Evolutionary conservation across 2,113 vertebrate genomes (phyloP).

Genomic region (Monarcha castaneiventris): DNA sequence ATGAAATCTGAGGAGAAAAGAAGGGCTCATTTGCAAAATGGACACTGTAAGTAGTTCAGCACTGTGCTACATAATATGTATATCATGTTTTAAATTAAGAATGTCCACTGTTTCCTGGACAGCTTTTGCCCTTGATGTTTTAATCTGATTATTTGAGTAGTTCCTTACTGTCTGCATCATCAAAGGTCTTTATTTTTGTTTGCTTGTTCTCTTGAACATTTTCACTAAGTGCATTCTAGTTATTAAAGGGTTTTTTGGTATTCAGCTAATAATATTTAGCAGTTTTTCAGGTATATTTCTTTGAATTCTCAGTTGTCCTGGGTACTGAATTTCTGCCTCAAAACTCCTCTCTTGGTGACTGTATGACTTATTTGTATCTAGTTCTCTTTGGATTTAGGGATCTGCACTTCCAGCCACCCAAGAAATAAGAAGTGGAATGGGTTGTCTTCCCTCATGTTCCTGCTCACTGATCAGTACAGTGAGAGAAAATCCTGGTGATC

Average conservation of each 20-base stretch:
- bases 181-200: background rate
- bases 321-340: background rate
- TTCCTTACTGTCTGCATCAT: background rate
- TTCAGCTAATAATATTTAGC: slow-evolving; percentile 1
- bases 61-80: background rate
- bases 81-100: background rate
- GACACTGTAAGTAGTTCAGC: slow-evolving; percentile 82
- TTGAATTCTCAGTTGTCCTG: slow-evolving; percentile 13
- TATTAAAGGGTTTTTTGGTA: background rate
- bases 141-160: background rate
- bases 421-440: background rate
- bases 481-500: background rate
- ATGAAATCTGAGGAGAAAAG: slow-evolving; percentile 98
- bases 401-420: background rate
- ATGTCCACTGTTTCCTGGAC: background rate
- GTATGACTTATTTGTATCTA: background rate
- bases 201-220: background rate
- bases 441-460: background rate
- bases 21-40: slow-evolving; percentile 88
- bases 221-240: background rate
- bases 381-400: background rate
- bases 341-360: background rate
- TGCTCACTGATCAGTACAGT: background rate
- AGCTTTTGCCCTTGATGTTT: background rate
- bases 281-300: slow-evolving; percentile 2